phyloP scores from a whole-genome alignment of 1,140 invertebrate genomes.

The Cyphomyrmex costatus region DNA sequence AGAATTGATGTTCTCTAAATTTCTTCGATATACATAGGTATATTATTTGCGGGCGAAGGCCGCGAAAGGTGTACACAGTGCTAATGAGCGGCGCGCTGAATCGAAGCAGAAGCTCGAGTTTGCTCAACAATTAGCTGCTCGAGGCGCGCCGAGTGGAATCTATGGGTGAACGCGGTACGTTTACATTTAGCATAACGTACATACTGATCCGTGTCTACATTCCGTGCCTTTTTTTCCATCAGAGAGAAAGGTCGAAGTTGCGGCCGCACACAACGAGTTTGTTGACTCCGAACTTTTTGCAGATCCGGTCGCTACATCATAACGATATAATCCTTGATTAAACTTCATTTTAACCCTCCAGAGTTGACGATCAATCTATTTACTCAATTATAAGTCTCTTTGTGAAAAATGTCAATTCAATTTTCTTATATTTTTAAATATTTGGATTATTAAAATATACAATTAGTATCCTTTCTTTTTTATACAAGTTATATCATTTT shows the following conservation, averaged over 20 bases:
- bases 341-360: not conserved
- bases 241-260: constrained; percentile 27
- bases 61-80: constrained; percentile 33
- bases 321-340: not conserved
- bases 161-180: constrained; percentile 31
- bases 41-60: not conserved
- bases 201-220: constrained; percentile 18
- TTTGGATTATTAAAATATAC: too few species aligned
- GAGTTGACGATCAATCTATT: too few species aligned
- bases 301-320: not conserved
- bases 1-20: not conserved
- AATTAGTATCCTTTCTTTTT: too few species aligned
- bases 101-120: constrained; percentile 58
- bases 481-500: too few species aligned
- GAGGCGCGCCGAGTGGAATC: constrained; percentile 45
- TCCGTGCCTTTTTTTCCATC: constrained; percentile 3
- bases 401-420: too few species aligned
- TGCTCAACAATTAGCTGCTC: constrained; percentile 77
- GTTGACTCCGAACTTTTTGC: constrained; percentile 58
- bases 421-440: too few species aligned
- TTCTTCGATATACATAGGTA: not conserved
- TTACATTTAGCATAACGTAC: constrained; percentile 39
- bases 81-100: constrained; percentile 63
- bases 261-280: constrained; percentile 37
- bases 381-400: too few species aligned